Evolutionary conservation across 2,113 vertebrate genomes (phyloP).

Genomic region (Platichthys flesus): DNA sequence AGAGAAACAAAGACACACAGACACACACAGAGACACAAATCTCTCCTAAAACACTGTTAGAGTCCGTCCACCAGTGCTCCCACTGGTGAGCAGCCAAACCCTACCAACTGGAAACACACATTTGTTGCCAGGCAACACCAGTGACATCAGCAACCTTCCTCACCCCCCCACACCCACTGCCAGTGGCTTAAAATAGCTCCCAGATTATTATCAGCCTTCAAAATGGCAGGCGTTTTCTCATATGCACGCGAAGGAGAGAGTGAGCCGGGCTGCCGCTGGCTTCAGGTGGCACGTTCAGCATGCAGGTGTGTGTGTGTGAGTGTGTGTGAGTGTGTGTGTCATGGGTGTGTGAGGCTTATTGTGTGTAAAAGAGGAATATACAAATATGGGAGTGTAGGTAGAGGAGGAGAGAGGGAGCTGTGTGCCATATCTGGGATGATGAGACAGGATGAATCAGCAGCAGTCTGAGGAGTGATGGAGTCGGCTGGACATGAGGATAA

Average conservation of each 20-base stretch:
- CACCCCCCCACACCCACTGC: constrained; percentile 41
- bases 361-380: background rate
- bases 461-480: constrained; percentile 41
- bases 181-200: constrained; percentile 81
- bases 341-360: background rate
- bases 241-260: constrained; percentile 13
- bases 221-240: constrained; percentile 62
- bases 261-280: background rate
- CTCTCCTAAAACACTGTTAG: constrained; percentile 18
- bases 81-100: constrained; percentile 65
- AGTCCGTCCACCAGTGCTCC: constrained; percentile 18
- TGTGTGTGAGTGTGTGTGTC: background rate
- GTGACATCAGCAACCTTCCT: constrained; percentile 83
- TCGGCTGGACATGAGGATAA: constrained; percentile 44
- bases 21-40: background rate
- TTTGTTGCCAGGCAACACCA: constrained; percentile 82
- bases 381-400: background rate
- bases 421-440: constrained; percentile 2
- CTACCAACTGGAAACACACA: constrained; percentile 77
- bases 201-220: constrained; percentile 79
- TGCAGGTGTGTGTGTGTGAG: background rate
- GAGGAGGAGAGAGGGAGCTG: background rate
- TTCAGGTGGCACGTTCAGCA: background rate
- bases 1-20: constrained; percentile 13
- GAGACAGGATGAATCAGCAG: constrained; percentile 43